A percentile compares a stretch with the other conserved stretches of the same genome.
phyloP scores from a whole-genome alignment of 2,113 vertebrate genomes.

The Rhinolophus sinicus region DNA sequence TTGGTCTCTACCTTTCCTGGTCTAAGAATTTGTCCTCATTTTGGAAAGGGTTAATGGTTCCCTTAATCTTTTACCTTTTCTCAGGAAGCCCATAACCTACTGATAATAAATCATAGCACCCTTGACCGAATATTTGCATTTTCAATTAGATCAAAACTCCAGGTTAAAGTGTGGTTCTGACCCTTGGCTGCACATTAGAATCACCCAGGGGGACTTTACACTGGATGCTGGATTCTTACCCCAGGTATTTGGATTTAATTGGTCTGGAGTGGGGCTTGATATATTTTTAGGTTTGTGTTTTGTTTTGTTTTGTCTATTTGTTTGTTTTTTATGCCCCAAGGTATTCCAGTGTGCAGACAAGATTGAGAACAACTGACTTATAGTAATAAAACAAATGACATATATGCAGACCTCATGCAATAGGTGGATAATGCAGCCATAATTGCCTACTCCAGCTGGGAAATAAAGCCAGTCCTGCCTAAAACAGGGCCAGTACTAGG shows the following conservation, averaged over 20 bases:
- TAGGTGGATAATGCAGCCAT: not conserved
- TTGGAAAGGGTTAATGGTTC: not conserved
- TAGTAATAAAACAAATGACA: constrained; percentile 13
- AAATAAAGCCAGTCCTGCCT: not conserved
- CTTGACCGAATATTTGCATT: not conserved
- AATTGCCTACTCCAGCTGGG: not conserved
- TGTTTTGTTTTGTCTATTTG: too few relatives aligned
- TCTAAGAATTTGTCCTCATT: not conserved
- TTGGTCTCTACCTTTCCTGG: not conserved
- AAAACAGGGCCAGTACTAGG: too few relatives aligned
- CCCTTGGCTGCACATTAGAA: not conserved
- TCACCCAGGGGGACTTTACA: not conserved
- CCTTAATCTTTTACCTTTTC: not conserved
- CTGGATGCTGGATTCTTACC: not conserved
- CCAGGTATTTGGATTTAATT: constrained; percentile 4
- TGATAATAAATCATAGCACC: not conserved
- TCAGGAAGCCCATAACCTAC: not conserved
- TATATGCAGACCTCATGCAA: not conserved
- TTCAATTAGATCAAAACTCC: not conserved
- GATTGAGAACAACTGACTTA: constrained; percentile 12
- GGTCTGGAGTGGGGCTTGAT: not conserved
- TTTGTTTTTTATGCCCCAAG: not conserved
- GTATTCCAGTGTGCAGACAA: not conserved
- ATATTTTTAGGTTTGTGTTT: not conserved
- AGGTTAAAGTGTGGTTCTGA: not conserved